A percentile compares a stretch with the other conserved stretches of the same genome.
phyloP scores from a whole-genome alignment of 2,888 invertebrate species.

The Orthonevra nobilis region DNA sequence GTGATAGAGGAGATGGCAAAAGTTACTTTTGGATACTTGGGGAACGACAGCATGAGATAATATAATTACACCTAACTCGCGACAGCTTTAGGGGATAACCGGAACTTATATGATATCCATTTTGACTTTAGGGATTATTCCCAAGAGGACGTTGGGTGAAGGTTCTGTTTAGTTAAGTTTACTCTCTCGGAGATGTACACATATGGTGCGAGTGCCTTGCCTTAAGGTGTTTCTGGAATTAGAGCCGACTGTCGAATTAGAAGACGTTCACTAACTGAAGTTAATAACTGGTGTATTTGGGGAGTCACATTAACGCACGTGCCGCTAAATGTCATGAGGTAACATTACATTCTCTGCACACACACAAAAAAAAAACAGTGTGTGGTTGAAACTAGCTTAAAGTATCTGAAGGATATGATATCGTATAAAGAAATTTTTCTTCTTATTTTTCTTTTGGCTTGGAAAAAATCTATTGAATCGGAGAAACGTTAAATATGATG shows the following conservation, averaged over 20 bases:
- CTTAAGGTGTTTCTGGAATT: background rate
- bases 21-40: too few relatives aligned
- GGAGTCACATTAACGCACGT: constrained; percentile 23
- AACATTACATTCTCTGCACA: too few relatives aligned
- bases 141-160: background rate
- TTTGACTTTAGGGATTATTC: too few relatives aligned
- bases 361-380: background rate
- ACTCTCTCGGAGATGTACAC: background rate
- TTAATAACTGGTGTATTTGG: constrained; percentile 18
- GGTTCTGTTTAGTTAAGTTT: background rate
- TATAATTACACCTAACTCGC: too few relatives aligned
- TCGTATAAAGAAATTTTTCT: constrained; percentile 29
- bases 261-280: constrained; percentile 2
- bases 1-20: too few relatives aligned
- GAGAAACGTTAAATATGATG: constrained; percentile 6
- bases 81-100: too few relatives aligned
- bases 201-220: background rate
- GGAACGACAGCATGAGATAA: too few relatives aligned
- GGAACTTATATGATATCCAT: too few relatives aligned
- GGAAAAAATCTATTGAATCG: constrained; percentile 29
- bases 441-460: too few relatives aligned
- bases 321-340: constrained; percentile 15
- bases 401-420: background rate
- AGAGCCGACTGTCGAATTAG: constrained; percentile 16
- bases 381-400: too few relatives aligned